Percentiles rank a stretch among this genome's conserved stretches.
These are phyloP conservation scores for Neuroscelio doddi DNA, from an alignment of 2,888 invertebrate genomes.

Conservation along the genomic window DNA sequence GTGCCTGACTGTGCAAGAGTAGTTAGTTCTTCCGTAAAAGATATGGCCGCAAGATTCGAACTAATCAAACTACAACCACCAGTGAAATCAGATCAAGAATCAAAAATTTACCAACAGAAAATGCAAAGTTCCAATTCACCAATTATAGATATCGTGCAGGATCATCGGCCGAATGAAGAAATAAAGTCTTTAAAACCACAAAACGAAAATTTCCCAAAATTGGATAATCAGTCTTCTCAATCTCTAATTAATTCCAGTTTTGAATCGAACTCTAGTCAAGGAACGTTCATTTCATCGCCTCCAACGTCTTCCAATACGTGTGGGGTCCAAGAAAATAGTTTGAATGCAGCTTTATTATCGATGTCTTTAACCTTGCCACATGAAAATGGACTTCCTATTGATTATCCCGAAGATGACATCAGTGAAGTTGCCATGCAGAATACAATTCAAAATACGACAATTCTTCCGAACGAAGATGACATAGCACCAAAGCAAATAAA, in stretches of 20 bases:
- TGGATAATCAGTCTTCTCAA: constrained; percentile 37
- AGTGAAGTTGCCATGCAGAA: constrained; percentile 70
- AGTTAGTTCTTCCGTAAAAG: constrained; percentile 76
- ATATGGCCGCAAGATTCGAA: constrained; percentile 89
- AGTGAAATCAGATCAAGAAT: constrained; percentile 57
- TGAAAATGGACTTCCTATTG: constrained; percentile 73
- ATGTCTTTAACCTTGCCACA: constrained; percentile 72
- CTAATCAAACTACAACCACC: constrained; percentile 68
- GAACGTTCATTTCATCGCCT: constrained; percentile 43
- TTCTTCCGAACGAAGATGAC: constrained; percentile 67
- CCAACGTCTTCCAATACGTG: constrained; percentile 21
- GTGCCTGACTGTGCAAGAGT: constrained; percentile 62
- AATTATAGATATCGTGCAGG: constrained; percentile 44
- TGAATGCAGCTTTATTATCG: constrained; percentile 65
- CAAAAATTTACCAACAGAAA: constrained; percentile 46
- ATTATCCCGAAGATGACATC: constrained; percentile 68
- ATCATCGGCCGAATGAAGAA: constrained; percentile 38
- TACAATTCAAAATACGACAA: constrained; percentile 68
- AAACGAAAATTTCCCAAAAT: constrained; percentile 25
- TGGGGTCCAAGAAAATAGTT: constrained; percentile 53
- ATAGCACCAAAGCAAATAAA: constrained; percentile 73
- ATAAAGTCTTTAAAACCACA: constrained; percentile 28
- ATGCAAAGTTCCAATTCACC: constrained; percentile 46
- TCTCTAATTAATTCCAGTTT: constrained; percentile 48
- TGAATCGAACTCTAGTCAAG: constrained; percentile 59